Conservation (phyloP, 1,140 invertebrate genomes). For the Brachionus angularis region DNA sequence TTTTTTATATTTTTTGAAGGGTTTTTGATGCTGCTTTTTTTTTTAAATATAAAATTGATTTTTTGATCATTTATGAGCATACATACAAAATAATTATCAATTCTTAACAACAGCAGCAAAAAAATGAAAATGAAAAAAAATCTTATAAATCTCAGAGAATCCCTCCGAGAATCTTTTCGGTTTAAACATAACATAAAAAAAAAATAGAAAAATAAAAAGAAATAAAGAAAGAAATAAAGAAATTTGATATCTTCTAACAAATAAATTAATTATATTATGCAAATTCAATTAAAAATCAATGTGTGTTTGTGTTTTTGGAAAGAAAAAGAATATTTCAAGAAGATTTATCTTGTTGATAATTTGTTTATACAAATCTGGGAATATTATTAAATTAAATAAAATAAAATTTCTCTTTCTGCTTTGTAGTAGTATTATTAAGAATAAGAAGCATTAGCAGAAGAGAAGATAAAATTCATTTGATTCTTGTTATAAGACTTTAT, state of each 20-base stretch:
- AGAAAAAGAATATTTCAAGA: background rate
- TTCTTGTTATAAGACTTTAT: no score
- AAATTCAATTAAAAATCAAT: slow-evolving; percentile 27
- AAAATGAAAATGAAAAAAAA: no score
- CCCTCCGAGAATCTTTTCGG: slow-evolving; percentile 1
- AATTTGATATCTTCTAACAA: slow-evolving; percentile 22
- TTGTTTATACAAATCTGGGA: slow-evolving; percentile 9
- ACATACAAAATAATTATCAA: slow-evolving; percentile 32
- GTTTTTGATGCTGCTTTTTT: background rate
- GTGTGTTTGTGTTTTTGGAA: no score
- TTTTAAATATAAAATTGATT: slow-evolving; percentile 32
- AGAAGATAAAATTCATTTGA: slow-evolving; percentile 10
- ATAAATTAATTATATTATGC: background rate
- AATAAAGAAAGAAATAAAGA: no score
- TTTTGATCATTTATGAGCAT: background rate
- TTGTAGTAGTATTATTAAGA: background rate
- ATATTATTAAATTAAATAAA: background rate
- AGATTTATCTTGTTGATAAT: slow-evolving; percentile 1
- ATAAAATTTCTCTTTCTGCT: background rate
- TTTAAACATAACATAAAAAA: background rate
- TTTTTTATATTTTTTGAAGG: slow-evolving; percentile 23
- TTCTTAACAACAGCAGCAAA: no score
- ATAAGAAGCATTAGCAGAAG: background rate
- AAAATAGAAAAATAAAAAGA: no score
- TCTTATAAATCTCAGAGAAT: slow-evolving; percentile 27